Percentiles rank a stretch among this genome's conserved stretches.
Conservation (phyloP, 2,888 invertebrate genomes). For the Agrochola circellaris region DNA sequence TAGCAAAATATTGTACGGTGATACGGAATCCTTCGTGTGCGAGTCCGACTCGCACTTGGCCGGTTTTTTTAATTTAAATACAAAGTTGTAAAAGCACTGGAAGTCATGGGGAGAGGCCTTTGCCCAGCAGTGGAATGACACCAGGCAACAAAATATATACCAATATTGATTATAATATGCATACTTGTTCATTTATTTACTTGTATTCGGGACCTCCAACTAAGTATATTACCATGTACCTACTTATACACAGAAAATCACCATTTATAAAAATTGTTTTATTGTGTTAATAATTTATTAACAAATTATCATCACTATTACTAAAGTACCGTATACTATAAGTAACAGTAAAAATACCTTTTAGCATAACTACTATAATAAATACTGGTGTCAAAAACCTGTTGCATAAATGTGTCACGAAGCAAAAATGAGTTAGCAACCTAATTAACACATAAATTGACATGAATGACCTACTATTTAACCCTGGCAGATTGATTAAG, state of each 20-base stretch:
- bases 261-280: not conserved
- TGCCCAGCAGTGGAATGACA: too few species aligned
- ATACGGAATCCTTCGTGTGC: too few species aligned
- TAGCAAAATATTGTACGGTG: too few species aligned
- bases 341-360: slow-evolving; percentile 33
- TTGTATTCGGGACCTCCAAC: not conserved
- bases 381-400: slow-evolving; percentile 45
- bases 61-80: not conserved
- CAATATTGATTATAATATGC: not conserved
- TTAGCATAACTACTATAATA: slow-evolving; percentile 40
- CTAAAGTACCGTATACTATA: not conserved
- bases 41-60: too few species aligned
- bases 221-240: not conserved
- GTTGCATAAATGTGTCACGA: slow-evolving; percentile 38
- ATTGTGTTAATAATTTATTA: not conserved
- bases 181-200: not conserved
- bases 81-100: too few species aligned
- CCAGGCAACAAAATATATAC: not conserved
- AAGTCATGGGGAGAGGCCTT: too few species aligned
- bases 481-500: slow-evolving; percentile 45
- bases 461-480: slow-evolving; percentile 41
- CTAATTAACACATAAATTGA: slow-evolving; percentile 53
- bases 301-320: slow-evolving; percentile 1
- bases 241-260: not conserved
- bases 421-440: slow-evolving; percentile 32